Evolutionary conservation across 2,797 vertebrate species (phyloP).

Genomic region (Periophthalmus magnuspinnatus): DNA sequence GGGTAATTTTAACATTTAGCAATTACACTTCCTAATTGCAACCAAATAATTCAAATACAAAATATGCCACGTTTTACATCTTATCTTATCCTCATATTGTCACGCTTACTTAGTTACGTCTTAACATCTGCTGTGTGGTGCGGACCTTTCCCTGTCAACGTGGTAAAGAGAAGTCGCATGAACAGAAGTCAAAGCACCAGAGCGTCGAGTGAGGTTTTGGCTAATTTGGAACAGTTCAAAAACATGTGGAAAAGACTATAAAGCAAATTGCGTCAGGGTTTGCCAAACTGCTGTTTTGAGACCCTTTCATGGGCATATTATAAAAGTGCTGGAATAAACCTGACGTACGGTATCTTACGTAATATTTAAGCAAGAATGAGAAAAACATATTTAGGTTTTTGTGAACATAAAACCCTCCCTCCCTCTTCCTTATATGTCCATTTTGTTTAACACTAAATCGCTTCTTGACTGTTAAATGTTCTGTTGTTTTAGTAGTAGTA

Average conservation of each 20-base stretch:
- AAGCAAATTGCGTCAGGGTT: constrained; percentile 56
- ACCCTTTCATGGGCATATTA: constrained; percentile 53
- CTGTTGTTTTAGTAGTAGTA: background rate
- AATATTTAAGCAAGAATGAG: constrained; percentile 15
- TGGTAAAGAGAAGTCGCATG: constrained; percentile 10
- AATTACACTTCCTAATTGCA: too few relatives aligned
- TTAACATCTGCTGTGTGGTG: constrained; percentile 28
- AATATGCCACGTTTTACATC: too few relatives aligned
- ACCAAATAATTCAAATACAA: too few relatives aligned
- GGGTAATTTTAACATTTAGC: too few relatives aligned
- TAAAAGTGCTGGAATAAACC: constrained; percentile 51
- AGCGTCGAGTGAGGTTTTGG: background rate
- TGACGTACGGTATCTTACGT: constrained; percentile 16
- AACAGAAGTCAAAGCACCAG: constrained; percentile 3
- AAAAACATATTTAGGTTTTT: background rate
- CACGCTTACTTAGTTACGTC: background rate
- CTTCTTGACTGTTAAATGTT: background rate
- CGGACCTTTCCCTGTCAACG: constrained; percentile 25
- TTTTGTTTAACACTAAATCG: background rate
- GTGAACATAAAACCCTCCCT: background rate
- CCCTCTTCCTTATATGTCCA: background rate
- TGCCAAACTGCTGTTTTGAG: constrained; percentile 52
- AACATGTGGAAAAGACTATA: constrained; percentile 51
- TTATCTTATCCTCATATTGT: too few relatives aligned
- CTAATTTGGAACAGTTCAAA: constrained; percentile 48